Conservation (phyloP, 2,797 vertebrate species). For the Carcharodon carcharias region DNA sequence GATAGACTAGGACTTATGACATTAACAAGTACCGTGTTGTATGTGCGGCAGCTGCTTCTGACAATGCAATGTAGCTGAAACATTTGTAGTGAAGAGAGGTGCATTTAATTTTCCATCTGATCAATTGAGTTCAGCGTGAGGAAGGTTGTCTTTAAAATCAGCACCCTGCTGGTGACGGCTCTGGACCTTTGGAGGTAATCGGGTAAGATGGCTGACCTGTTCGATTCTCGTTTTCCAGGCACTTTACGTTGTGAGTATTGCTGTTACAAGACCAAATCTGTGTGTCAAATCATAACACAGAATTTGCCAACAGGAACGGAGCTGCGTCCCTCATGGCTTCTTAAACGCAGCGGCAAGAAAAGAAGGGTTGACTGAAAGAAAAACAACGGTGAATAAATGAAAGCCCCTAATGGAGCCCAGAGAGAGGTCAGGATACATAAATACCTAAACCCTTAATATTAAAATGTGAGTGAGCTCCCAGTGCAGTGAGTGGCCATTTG, state of each 20-base stretch:
- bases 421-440: constrained; percentile 17
- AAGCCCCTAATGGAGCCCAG: constrained; percentile 1
- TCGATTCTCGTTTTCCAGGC: constrained; percentile 43
- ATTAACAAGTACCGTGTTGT: neutral
- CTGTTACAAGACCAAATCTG: constrained; percentile 21
- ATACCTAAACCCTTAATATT: constrained; percentile 25
- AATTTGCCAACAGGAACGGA: constrained; percentile 30
- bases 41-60: neutral
- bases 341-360: constrained; percentile 36
- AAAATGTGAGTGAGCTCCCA: neutral
- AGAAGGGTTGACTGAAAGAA: constrained; percentile 11
- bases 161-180: constrained; percentile 47
- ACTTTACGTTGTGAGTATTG: constrained; percentile 15
- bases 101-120: constrained; percentile 41
- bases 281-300: constrained; percentile 25
- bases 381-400: constrained; percentile 17
- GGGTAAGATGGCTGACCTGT: constrained; percentile 46
- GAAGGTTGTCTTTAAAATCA: constrained; percentile 48
- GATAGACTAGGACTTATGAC: neutral
- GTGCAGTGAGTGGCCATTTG: neutral
- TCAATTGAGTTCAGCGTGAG: constrained; percentile 48
- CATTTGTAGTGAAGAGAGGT: neutral
- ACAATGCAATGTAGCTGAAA: neutral
- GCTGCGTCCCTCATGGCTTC: constrained; percentile 33
- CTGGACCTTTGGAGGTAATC: constrained; percentile 40